A percentile compares a stretch with the other conserved stretches of the same genome.
These are phyloP conservation scores for Punctoribates punctum DNA, from an alignment of 2,888 invertebrate species.

Conservation along the genomic window DNA sequence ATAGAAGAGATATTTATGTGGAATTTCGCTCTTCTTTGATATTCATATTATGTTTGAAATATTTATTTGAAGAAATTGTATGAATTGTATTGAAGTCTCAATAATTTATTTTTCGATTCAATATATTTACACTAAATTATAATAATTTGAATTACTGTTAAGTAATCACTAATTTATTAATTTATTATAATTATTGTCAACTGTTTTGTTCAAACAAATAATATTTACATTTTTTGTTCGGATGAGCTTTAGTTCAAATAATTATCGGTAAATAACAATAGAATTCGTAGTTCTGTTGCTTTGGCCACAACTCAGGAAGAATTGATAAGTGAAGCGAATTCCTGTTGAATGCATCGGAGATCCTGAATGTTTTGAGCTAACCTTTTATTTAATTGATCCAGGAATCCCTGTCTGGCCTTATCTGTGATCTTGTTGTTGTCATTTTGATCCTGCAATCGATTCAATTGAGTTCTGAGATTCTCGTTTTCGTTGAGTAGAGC, in stretches of 20 bases:
- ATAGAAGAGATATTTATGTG: no score
- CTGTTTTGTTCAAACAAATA: slow-evolving; percentile 19
- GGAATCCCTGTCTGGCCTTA: slow-evolving; percentile 73
- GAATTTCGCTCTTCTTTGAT: no score
- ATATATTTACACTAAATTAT: neutral
- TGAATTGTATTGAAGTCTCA: no score
- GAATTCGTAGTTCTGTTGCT: neutral
- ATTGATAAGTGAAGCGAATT: slow-evolving; percentile 69
- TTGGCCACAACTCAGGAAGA: slow-evolving; percentile 44
- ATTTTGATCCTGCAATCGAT: slow-evolving; percentile 70
- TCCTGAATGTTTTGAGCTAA: slow-evolving; percentile 74
- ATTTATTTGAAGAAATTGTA: no score
- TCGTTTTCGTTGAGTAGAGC: slow-evolving; percentile 64
- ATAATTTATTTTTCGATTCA: neutral
- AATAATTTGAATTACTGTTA: neutral
- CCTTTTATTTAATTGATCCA: slow-evolving; percentile 76
- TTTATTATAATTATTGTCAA: no score
- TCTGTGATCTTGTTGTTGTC: slow-evolving; percentile 74
- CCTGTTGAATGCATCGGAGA: slow-evolving; percentile 74
- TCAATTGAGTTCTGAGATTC: slow-evolving; percentile 65
- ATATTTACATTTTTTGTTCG: neutral
- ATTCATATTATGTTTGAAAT: no score
- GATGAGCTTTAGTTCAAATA: neutral
- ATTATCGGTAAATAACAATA: slow-evolving; percentile 3
- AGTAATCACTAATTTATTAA: slow-evolving; percentile 12